Base-by-base conservation (phyloP, 2,797 vertebrate species). In the Gymnocypris eckloni region DNA sequence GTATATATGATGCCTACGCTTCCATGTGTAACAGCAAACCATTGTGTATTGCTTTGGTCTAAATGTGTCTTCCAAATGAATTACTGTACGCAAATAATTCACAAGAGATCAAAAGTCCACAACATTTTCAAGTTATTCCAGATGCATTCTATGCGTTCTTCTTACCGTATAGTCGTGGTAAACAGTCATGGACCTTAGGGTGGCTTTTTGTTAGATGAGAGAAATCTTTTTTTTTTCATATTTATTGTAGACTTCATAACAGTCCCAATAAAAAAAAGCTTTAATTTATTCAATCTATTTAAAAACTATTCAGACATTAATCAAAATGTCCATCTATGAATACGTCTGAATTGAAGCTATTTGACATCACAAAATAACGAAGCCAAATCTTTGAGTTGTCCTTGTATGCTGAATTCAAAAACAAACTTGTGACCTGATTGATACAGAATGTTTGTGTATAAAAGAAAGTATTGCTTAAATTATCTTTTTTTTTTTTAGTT, bases 11-110 rank as follows among this genome's bases (percentile, higher is more conserved):
- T 72, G 50, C 48, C 8, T 43, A 54, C 4, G 1, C 37, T 82
- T 48, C n/a, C 39, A 73, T 82, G 56, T 72, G 67, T 71, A 33
- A 61, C 3, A 56, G 39, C 39, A 72, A 33, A 82, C 69, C 3
- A 0, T 25, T 48, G 50, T 41, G 37, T 45, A 71, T 70, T 16
- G 45, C 79, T 81, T 54, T 59, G 37, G 37, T 33, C 52, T 73
- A 45, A 83, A 80, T 80, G 6, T 80, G 56, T 67, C 43, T 67
- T 70, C 43, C 10, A 50, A 81, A 81, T 78, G 2, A 84, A 78
- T 41, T 22, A 56, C 50, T 56, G 18, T 56, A 70, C 56, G n/a
- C 22, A 67, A 54, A 20, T 33, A 54, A 78, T 22, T 56, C 37
- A 69, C 45, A 39, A 52, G 22, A 76, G 59, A 76, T 66, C 59